phyloP scores from a whole-genome alignment of 2,113 vertebrate species.

The Cyanocitta stelleri region DNA sequence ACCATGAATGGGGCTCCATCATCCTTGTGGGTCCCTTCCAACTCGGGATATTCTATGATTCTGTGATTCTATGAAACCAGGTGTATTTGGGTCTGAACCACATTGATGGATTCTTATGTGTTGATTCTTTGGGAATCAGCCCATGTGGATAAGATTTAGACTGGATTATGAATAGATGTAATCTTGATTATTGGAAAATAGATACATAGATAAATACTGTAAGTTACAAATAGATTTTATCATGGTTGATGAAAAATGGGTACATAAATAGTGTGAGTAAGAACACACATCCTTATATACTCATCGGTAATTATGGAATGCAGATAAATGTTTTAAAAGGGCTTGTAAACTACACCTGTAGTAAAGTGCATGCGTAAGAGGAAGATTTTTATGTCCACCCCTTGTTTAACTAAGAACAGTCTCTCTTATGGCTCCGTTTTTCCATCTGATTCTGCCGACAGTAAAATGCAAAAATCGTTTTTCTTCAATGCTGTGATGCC shows the following conservation, averaged over 20 bases:
- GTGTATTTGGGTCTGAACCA: not conserved
- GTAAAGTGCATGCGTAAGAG: not conserved
- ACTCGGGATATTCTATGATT: not conserved
- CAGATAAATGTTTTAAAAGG: not conserved
- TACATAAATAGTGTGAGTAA: not conserved
- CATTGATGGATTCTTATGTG: fast-evolving
- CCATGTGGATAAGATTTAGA: not conserved
- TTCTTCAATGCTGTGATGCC: fast-evolving
- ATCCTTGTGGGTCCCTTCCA: not conserved
- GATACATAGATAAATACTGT: not conserved
- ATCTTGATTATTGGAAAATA: not conserved
- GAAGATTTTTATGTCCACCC: not conserved
- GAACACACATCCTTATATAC: not conserved
- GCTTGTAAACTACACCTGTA: not conserved
- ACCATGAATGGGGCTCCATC: not conserved
- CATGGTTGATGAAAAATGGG: not conserved
- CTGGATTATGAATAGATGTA: not conserved
- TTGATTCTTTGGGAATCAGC: not conserved
- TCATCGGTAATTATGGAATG: not conserved
- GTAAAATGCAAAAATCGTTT: not conserved
- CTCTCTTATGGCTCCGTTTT: not conserved
- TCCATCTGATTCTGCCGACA: not conserved
- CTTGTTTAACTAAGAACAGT: not conserved
- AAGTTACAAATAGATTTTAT: not conserved
- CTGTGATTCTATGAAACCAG: not conserved